Evolutionary conservation across 2,888 invertebrate species (phyloP), one percentile per base, ranked within the genome.

Genomic region (Drosophila macrothrix): DNA sequence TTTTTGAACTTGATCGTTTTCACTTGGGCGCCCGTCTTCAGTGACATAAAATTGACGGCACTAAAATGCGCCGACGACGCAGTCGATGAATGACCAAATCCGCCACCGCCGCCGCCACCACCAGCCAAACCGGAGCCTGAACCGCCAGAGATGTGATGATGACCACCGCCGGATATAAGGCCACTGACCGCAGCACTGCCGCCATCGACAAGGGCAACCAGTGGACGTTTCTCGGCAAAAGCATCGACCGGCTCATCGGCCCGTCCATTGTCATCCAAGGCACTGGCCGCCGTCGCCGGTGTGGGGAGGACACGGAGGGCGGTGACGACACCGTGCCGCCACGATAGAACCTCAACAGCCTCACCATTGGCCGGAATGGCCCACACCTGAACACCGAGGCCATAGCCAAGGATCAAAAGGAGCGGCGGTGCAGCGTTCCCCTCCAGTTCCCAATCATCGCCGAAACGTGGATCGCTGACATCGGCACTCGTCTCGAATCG

Each of bases 1-100:
- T 96, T 97, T 94, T 98, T 98, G 94, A 98, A 99, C 93, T 98
- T 98, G 83, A 98, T 97, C 91, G 96, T 96, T 93, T 98, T 98
- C n/a, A 93, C 92, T 77, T 93, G 93, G 19, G 84, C 85, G 41
- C 92, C 92, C 76, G 91, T 92, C 73, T 92, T 92, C 4, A 99
- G 94, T 1, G 98, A 98, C 69, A 98, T 95, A 92, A 98, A 97
- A 90, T 96, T 97, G 68, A 97, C 95, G 56, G 96, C 96, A 93
- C 96, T 96, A 91, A 96, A 97, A 69, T 96, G 96, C 14, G 58
- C 41, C 6, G 96, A 96, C 61, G 96, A 96, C 33, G 80, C 71
- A 16, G 43, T 10, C 19, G 80, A 76, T 1, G 53, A 39, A 69
- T 84, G 14, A 33, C 49, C n/a, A 33, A 39, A 73, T 12, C 65